Conservation (phyloP, 2,113 vertebrate genomes). For the Chelonoidis abingdonii region DNA sequence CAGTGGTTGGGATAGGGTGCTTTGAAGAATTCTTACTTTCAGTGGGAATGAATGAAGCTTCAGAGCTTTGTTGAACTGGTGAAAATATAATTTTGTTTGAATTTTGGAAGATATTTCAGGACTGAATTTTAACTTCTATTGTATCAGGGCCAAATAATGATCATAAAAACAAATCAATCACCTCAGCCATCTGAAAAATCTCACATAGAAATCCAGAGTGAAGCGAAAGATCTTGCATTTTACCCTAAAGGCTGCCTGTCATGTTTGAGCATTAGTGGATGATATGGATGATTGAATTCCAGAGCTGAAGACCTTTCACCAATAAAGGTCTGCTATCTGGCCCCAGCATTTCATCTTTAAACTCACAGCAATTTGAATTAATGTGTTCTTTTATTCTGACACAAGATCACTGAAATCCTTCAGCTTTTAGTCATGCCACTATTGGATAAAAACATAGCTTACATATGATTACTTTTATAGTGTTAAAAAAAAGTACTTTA, state of each 20-base stretch:
- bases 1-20: conserved; percentile 53
- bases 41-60: conserved; percentile 52
- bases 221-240: not conserved
- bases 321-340: not conserved
- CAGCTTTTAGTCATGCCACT: not conserved
- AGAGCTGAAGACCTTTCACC: not conserved
- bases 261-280: not conserved
- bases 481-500: not conserved
- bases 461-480: not conserved
- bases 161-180: not conserved
- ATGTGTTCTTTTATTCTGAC: not conserved
- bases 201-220: not conserved
- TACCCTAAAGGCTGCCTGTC: not conserved
- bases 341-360: not conserved
- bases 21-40: conserved; percentile 48
- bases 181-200: not conserved
- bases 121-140: conserved; percentile 15
- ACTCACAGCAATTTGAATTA: not conserved
- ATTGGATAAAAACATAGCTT: not conserved
- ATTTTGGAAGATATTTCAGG: conserved; percentile 27
- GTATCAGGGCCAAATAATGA: not conserved
- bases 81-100: conserved; percentile 58
- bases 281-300: not conserved
- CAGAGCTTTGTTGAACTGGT: conserved; percentile 30
- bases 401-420: not conserved